phyloP scores from a whole-genome alignment of 2,113 vertebrate species.

The Chauna torquata region DNA sequence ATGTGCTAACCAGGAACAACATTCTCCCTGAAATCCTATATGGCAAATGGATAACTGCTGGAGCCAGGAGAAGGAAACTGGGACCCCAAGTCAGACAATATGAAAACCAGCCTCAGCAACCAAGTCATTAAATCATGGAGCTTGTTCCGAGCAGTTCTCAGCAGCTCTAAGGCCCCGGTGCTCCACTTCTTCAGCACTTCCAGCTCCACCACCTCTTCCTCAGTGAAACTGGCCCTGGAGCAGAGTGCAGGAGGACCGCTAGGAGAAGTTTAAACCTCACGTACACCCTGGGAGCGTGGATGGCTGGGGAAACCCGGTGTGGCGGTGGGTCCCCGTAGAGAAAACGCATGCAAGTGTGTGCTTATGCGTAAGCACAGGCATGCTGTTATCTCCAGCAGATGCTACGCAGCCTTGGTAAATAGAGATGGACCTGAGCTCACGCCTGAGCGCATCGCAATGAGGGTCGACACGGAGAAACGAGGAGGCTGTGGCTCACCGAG shows the following conservation, averaged over 20 bases:
- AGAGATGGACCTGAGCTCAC: not conserved
- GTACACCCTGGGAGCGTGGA: rapidly evolving
- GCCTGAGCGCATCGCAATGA: rapidly evolving
- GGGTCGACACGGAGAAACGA: not conserved
- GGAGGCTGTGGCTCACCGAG: not conserved
- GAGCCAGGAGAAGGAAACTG: not conserved
- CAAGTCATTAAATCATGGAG: rapidly evolving
- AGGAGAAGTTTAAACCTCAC: not conserved
- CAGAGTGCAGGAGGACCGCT: rapidly evolving
- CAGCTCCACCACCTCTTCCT: not conserved
- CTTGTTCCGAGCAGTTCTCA: rapidly evolving
- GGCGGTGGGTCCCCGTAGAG: not conserved
- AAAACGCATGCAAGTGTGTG: rapidly evolving
- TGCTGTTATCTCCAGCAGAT: not conserved
- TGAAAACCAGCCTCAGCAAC: not conserved
- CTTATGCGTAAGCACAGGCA: not conserved
- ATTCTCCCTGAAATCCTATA: not conserved
- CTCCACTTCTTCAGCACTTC: not conserved
- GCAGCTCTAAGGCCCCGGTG: not conserved
- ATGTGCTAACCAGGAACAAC: not conserved
- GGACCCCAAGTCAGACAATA: not conserved
- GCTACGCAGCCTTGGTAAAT: rapidly evolving
- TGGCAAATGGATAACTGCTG: not conserved
- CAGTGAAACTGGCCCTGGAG: not conserved
- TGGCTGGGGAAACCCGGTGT: rapidly evolving